phyloP scores from a whole-genome alignment of 1,140 invertebrate genomes.

The Bilobella aurantiaca region DNA sequence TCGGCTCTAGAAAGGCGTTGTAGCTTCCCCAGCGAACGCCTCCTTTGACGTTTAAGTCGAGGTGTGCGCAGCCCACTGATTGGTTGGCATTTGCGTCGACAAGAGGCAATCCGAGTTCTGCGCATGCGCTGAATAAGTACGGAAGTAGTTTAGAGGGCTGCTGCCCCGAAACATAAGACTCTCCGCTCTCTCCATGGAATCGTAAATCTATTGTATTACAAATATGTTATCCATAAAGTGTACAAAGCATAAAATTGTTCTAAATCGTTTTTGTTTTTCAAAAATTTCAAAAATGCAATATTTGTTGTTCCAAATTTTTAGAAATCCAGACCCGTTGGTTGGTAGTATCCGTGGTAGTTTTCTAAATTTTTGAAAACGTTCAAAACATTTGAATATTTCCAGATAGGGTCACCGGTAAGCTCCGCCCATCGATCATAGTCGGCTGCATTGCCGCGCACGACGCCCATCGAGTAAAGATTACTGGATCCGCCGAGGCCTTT shows the following conservation, averaged over 20 bases:
- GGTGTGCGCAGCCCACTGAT: background rate
- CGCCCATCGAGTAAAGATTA: constrained; percentile 56
- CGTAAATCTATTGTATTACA: background rate
- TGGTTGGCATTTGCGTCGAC: constrained; percentile 4
- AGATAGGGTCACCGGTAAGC: constrained; percentile 64
- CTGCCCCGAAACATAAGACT: constrained; percentile 4
- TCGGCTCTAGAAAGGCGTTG: constrained; percentile 55
- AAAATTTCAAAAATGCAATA: too few relatives aligned
- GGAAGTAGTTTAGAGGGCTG: background rate
- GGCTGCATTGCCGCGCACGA: constrained; percentile 52
- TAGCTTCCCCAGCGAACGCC: constrained; percentile 71
- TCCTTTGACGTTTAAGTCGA: constrained; percentile 58
- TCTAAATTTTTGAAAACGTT: constrained; percentile 51
- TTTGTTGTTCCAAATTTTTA: too few relatives aligned
- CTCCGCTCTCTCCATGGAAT: constrained; percentile 36
- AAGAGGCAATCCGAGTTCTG: constrained; percentile 9
- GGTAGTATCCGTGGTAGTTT: constrained; percentile 36
- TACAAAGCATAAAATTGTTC: too few relatives aligned
- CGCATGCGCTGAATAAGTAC: background rate
- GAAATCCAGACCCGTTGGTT: background rate
- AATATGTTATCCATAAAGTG: too few relatives aligned
- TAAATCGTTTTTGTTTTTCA: too few relatives aligned
- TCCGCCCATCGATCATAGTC: constrained; percentile 87
- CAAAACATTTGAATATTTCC: constrained; percentile 74
- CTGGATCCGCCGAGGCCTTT: constrained; percentile 49